These are phyloP conservation scores for Cnemophilus loriae DNA, from an alignment of 2,113 vertebrate genomes.

Conservation along the genomic window DNA sequence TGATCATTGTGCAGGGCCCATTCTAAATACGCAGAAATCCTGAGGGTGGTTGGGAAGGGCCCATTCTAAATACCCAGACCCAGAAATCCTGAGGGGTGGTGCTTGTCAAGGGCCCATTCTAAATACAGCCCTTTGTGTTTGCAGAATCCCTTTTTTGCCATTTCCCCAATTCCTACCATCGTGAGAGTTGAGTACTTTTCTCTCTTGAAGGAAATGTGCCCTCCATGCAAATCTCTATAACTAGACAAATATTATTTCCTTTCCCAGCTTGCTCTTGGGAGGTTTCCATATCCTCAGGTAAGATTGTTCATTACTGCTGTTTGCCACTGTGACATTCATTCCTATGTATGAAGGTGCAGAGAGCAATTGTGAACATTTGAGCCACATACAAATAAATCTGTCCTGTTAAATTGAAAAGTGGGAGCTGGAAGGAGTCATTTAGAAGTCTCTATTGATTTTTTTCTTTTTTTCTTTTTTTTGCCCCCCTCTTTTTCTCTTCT, in stretches of 20 bases:
- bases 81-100: neutral
- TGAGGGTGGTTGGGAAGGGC: no score
- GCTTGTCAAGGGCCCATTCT: neutral
- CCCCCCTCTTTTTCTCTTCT: neutral
- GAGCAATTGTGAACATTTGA: slow-evolving; percentile 74
- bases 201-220: slow-evolving; percentile 71
- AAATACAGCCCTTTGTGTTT: neutral
- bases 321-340: slow-evolving; percentile 80
- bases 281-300: slow-evolving; percentile 99
- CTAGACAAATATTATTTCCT: slow-evolving; percentile 81
- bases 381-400: slow-evolving; percentile 78
- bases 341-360: slow-evolving; percentile 82
- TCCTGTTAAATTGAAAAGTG: slow-evolving; percentile 79
- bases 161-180: neutral
- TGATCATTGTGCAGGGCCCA: no score
- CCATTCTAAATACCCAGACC: neutral
- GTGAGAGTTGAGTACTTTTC: slow-evolving; percentile 63
- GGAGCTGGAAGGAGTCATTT: slow-evolving; percentile 70
- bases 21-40: no score
- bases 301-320: slow-evolving; percentile 77
- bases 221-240: slow-evolving; percentile 79
- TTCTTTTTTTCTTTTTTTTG: neutral
- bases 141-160: neutral
- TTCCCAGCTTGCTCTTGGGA: slow-evolving; percentile 92
- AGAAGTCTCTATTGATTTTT: slow-evolving; percentile 70